phyloP scores from a whole-genome alignment of 2,888 invertebrate species.

The Rhagophthalmus giganteus region DNA sequence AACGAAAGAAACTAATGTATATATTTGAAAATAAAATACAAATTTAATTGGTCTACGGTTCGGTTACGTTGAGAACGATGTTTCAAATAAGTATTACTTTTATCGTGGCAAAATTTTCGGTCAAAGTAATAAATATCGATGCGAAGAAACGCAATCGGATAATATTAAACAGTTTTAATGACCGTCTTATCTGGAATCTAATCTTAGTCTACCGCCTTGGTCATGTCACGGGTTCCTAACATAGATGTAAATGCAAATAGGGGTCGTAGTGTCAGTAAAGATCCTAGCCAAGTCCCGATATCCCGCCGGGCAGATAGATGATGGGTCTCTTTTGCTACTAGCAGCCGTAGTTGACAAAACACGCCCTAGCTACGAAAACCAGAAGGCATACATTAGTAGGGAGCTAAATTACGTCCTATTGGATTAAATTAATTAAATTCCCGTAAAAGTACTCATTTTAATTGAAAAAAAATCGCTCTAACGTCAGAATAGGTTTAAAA shows the following conservation, averaged over 20 bases:
- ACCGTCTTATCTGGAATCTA: constrained; percentile 47
- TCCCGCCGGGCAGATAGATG: constrained; percentile 19
- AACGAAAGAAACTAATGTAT: too few species aligned
- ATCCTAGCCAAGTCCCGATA: constrained; percentile 24
- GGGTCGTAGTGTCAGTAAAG: constrained; percentile 39
- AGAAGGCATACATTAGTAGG: neutral
- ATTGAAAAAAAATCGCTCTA: neutral
- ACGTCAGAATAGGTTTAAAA: neutral
- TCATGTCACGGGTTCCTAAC: constrained; percentile 48
- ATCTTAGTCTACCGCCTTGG: constrained; percentile 50
- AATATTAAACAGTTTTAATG: constrained; percentile 49
- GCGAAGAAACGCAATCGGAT: too few species aligned
- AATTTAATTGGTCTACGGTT: too few species aligned
- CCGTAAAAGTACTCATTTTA: neutral
- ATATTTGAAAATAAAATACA: too few species aligned
- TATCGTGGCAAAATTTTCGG: too few species aligned
- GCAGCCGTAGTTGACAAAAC: constrained; percentile 21
- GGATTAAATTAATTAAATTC: neutral
- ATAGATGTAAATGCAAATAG: constrained; percentile 52
- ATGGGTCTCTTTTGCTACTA: constrained; percentile 17
- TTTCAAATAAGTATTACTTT: too few species aligned
- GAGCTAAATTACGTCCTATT: neutral
- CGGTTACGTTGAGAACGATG: too few species aligned
- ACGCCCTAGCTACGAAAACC: neutral
- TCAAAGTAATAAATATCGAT: too few species aligned